Percentiles rank a stretch among this genome's conserved stretches.
Evolutionary conservation across 1,140 invertebrate genomes (phyloP).

Genomic region (Aphaenogaster floridana): DNA sequence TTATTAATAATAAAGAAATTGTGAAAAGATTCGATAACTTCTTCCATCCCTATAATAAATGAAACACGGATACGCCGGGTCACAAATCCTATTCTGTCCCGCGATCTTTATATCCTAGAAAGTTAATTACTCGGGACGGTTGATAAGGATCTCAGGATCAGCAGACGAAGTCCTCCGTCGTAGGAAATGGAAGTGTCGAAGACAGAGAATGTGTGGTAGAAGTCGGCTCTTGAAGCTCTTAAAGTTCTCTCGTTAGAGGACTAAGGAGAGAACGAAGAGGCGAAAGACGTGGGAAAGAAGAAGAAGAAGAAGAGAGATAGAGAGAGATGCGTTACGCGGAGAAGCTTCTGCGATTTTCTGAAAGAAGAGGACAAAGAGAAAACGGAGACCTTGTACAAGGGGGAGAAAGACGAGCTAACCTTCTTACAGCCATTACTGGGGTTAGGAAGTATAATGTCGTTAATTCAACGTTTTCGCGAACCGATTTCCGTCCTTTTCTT

Average conservation of each 20-base stretch:
- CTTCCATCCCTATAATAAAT: background rate
- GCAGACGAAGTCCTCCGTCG: constrained; percentile 10
- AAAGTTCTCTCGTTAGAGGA: constrained; percentile 58
- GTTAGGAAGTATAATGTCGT: constrained; percentile 76
- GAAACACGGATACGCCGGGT: constrained; percentile 16
- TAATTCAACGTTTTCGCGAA: constrained; percentile 78
- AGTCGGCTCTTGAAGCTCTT: constrained; percentile 45
- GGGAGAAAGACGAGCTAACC: constrained; percentile 72
- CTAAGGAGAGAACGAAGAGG: background rate
- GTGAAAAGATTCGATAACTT: background rate
- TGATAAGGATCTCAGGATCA: constrained; percentile 67
- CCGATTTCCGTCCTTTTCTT: constrained; percentile 38
- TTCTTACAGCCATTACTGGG: constrained; percentile 75
- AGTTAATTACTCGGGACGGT: constrained; percentile 73
- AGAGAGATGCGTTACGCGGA: constrained; percentile 25
- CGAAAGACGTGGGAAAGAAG: background rate
- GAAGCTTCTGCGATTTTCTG: constrained; percentile 55
- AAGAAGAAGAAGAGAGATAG: background rate
- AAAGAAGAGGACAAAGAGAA: constrained; percentile 39
- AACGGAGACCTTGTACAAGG: constrained; percentile 30
- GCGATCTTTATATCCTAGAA: constrained; percentile 72
- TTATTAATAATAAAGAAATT: constrained; percentile 1
- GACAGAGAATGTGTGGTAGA: constrained; percentile 66
- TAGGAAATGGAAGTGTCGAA: constrained; percentile 74
- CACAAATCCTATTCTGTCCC: constrained; percentile 47